These are phyloP conservation scores for Nebria brevicollis DNA, from an alignment of 2,888 invertebrate species.

Conservation along the genomic window DNA sequence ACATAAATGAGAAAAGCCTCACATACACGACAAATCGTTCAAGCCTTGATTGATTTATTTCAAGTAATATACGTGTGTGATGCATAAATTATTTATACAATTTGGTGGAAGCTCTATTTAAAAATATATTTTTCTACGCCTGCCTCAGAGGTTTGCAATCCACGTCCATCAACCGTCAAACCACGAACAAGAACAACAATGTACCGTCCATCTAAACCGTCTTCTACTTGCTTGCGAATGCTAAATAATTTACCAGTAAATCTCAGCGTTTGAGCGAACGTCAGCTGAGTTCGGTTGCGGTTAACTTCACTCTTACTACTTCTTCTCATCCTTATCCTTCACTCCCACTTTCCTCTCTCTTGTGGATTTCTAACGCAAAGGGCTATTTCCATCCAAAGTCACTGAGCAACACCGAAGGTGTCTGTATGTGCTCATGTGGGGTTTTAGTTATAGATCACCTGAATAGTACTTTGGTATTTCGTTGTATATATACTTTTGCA, in stretches of 20 bases:
- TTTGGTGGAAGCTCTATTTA: background rate
- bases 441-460: background rate
- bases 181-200: background rate
- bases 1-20: background rate
- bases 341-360: background rate
- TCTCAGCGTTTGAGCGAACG: conserved; percentile 6
- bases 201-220: background rate
- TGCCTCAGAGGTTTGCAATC: background rate
- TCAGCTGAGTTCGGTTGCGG: conserved; percentile 6
- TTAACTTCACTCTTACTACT: background rate
- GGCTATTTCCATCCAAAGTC: background rate
- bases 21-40: background rate
- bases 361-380: background rate
- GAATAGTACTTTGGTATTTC: background rate
- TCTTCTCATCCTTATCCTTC: background rate
- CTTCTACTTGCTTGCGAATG: background rate
- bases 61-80: background rate
- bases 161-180: background rate
- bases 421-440: background rate
- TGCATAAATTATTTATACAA: background rate
- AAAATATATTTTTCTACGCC: background rate
- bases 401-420: background rate
- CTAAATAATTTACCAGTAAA: conserved; percentile 16
- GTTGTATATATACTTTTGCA: background rate
- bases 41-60: background rate